A percentile compares a stretch with the other conserved stretches of the same genome.
phyloP scores from a whole-genome alignment of 2,888 invertebrate species.

The Polylopha cassiicola region DNA sequence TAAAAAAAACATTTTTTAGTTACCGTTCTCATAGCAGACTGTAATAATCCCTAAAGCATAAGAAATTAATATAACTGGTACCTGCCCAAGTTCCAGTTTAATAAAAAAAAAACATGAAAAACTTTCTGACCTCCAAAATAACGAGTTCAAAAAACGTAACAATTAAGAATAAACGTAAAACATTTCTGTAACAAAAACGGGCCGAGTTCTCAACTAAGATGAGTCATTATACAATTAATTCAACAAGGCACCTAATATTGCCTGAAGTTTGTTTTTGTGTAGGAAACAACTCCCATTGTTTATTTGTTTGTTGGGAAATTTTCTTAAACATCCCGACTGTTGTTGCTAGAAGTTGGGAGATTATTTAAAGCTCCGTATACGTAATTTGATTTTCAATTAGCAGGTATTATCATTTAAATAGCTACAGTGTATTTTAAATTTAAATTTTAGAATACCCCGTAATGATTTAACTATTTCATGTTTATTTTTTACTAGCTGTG shows the following conservation, averaged over 20 bases:
- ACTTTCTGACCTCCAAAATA: background rate
- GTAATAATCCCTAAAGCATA: too few relatives aligned
- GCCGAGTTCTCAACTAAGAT: constrained; percentile 30
- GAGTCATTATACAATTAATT: constrained; percentile 66
- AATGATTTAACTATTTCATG: too few relatives aligned
- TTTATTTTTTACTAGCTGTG: too few relatives aligned
- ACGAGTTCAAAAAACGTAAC: too few relatives aligned
- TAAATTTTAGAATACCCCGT: too few relatives aligned
- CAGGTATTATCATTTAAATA: constrained; percentile 8
- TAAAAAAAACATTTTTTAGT: too few relatives aligned
- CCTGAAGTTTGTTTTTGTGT: constrained; percentile 55
- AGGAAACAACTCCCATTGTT: constrained; percentile 52
- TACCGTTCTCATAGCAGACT: too few relatives aligned
- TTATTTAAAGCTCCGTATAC: constrained; percentile 21
- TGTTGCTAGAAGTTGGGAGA: constrained; percentile 26
- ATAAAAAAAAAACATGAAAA: too few relatives aligned
- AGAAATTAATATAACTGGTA: too few relatives aligned
- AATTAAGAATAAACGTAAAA: too few relatives aligned
- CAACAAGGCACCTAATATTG: constrained; percentile 59
- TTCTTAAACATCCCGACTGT: constrained; percentile 30
- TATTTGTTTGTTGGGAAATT: constrained; percentile 44
- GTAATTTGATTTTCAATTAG: constrained; percentile 22
- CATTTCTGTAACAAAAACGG: constrained; percentile 13
- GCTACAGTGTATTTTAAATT: constrained; percentile 1
- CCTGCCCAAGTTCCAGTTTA: too few relatives aligned